These are phyloP conservation scores for Fukomys damarensis DNA, from an alignment of 2,113 vertebrate species.

Conservation along the genomic window DNA sequence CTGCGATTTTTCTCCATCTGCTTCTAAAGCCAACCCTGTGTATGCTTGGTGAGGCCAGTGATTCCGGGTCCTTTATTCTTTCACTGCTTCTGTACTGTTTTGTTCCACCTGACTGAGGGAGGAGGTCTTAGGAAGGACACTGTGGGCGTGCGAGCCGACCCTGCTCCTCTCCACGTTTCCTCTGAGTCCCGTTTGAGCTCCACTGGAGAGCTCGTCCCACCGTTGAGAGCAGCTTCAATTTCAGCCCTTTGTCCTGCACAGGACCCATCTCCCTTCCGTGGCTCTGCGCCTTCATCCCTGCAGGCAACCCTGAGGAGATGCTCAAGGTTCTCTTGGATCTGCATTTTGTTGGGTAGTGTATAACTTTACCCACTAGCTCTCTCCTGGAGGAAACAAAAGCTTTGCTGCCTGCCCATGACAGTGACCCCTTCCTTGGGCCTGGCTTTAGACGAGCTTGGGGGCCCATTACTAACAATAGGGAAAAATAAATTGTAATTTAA, in stretches of 20 bases:
- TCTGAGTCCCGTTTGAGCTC: constrained; percentile 2
- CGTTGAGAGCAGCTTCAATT: constrained; percentile 54
- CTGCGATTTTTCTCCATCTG: constrained; percentile 50
- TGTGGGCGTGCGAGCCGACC: not conserved
- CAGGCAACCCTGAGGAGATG: not conserved
- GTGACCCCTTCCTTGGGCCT: not conserved
- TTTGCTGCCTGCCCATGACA: not conserved
- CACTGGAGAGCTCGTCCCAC: constrained; percentile 35
- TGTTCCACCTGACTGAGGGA: constrained; percentile 66
- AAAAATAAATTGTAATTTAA: not conserved
- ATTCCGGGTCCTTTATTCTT: constrained; percentile 63
- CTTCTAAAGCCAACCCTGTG: constrained; percentile 19
- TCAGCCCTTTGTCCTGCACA: constrained; percentile 55
- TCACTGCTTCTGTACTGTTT: constrained; percentile 60
- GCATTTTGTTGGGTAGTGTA: not conserved
- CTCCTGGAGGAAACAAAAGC: not conserved
- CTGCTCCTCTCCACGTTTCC: not conserved
- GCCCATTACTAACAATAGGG: not conserved
- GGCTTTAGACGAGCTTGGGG: not conserved
- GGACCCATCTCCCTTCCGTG: not conserved
- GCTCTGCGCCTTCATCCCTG: not conserved
- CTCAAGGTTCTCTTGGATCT: not conserved
- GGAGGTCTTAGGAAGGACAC: constrained; percentile 48
- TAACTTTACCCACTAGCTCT: constrained; percentile 32
- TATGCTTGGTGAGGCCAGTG: constrained; percentile 48